Base-by-base conservation (phyloP, 2,888 invertebrate genomes). In the Atethmia centrago region DNA sequence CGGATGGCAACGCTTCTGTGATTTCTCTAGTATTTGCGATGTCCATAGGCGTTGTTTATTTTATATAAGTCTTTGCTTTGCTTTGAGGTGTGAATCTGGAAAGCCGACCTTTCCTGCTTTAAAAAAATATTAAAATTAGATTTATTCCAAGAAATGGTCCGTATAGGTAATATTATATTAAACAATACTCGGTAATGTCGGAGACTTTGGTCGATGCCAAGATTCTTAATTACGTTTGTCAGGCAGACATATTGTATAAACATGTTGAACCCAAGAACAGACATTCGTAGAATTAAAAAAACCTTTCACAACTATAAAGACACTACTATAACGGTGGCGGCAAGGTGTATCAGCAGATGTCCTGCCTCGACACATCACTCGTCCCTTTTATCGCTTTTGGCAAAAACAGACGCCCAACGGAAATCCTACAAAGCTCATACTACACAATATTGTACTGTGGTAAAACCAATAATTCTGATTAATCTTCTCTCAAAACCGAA, bases 301-400 rank as follows among this genome's bases (percentile, higher is more conserved):
- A 55, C 14, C 25, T 73, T 72, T 71, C 31, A 31, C 2, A 42
- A 25, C 40, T 49, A 61, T 47, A n/a, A 28, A 69, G 31, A 42
- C n/a, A 21, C 19, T 14, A 78, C 19, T 78, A 45, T 58, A 51
- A 51, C 51, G 71, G 79, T 28, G 58, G 28, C 36, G 51, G 71
- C 79, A 71, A 74, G 71, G 74, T 79, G 74, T 61, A n/a, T n/a
- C 19, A 28, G 80, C 74, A 76, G 74, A 79, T 76, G 75, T 55
- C n/a, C 5, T 25, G 14, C 25, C 25, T 28, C 19, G 19, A 7
- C 47, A 3, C 55, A n/a, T 19, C 42, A 31, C 25, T 19, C 47
- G 49, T n/a, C 25, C 36, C 49, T 71, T 69, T 79, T 79, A 61
- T 40, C 40, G 59, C 40, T 47, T 61, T 79, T 73, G 21, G 61